A percentile compares a stretch with the other conserved stretches of the same genome.
Conservation (phyloP, 2,797 vertebrate genomes). For the Tangara arthus region DNA sequence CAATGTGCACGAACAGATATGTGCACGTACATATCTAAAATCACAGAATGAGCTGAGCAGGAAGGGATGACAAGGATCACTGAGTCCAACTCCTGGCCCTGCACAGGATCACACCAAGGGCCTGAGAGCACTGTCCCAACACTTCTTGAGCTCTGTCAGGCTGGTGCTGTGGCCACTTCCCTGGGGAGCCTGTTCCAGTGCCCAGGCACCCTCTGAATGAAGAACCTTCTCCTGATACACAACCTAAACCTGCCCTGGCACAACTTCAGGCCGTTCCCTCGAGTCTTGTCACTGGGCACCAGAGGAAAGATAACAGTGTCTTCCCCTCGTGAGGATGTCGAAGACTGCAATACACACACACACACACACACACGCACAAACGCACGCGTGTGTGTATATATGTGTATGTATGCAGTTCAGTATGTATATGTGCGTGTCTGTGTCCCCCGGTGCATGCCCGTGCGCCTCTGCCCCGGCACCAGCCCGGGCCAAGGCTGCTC, state of each 20-base stretch:
- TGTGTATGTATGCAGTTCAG: accelerated
- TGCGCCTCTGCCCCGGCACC: accelerated
- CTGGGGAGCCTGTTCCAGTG: not conserved
- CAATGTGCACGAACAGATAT: accelerated
- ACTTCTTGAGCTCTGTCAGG: accelerated
- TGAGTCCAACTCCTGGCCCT: not conserved
- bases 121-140: accelerated
- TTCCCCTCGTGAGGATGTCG: not conserved
- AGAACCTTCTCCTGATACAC: accelerated
- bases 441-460: accelerated
- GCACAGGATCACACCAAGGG: not conserved
- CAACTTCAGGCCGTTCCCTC: too few species aligned
- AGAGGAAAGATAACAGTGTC: not conserved
- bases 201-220: accelerated
- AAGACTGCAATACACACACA: not conserved
- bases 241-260: too few species aligned
- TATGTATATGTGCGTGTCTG: accelerated
- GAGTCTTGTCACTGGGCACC: accelerated
- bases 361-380: accelerated
- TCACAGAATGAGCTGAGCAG: not conserved
- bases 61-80: not conserved
- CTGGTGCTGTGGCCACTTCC: not conserved
- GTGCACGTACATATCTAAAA: accelerated
- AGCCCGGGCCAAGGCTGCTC: too few species aligned
- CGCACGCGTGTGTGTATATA: accelerated